Evolutionary conservation across 2,113 vertebrate genomes (phyloP), one percentile per base, ranked within the genome.

Genomic region (Suncus etruscus): DNA sequence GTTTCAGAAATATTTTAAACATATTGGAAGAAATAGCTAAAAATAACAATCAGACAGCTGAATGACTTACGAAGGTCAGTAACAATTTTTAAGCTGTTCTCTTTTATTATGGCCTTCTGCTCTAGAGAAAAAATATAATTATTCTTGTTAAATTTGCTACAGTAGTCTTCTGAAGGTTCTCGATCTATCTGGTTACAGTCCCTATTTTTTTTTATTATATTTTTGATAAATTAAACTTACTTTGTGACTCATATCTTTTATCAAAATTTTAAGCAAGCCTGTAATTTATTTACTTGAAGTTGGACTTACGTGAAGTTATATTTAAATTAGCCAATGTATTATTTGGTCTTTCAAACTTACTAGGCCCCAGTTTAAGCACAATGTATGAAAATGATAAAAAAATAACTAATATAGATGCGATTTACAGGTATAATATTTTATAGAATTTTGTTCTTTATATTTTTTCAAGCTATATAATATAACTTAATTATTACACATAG

Each of bases 141-240:
- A 3, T 29, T 69, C 20, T 12, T 12, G 1, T 10, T 61, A 70
- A 76, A 45, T 4, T 63, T 32, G 54, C 20, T n/a, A 65, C 18
- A 61, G 22, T 12, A 15, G 12, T 54, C 8, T 14, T 15, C 54
- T 14, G 11, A 10, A 54, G 11, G 18, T 61, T 16, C 16, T 61
- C 18, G 16, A 22, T 61, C 58, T 61, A 61, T 1, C 20, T 3
- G 7, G 11, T 29, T 63, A 18, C 9, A 18, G 1, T 20, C 1
- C 5, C 10, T 31, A 1, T 3, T 12, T 3, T 27, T 1, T 9
- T 0, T 39, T 39, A 39, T 39, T 39, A 15, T 74, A n/a, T n/a
- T n/a, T n/a, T n/a, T n/a, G n/a, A n/a, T 31, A 82, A 68, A 39
- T 6, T 29, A 24, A 66, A 10, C 61, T 48, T 3, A 18, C 58